Base-by-base conservation (phyloP, 2,113 vertebrate species). In the Crypturellus undulatus region DNA sequence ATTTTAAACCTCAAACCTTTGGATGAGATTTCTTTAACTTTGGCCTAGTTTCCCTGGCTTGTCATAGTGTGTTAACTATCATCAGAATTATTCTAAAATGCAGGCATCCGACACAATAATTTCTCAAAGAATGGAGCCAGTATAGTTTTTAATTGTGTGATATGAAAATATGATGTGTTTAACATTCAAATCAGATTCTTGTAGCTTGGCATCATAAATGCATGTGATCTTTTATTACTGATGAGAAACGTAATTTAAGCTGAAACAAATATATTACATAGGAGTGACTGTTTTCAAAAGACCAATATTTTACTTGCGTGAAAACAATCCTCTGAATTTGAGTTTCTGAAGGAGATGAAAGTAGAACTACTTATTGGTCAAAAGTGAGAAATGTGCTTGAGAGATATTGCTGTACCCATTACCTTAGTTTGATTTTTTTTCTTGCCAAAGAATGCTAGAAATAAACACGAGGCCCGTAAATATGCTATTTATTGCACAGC, bases 391-490 rank as follows among this genome's bases (percentile, higher is more conserved):
- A n/a, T 90, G 30, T 79, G 28, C 47, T 94, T 79, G 79, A 58
- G n/a, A 71, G 87, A 72, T 75, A 79, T 86, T 96, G 87, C 87
- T 97, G 67, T 91, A 94, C 94, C 69, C 42, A 91, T 88, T 92
- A 91, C 76, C n/a, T 95, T 94, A 87, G 54, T 96, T 95, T 87
- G 36, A 91, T 34, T 73, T 78, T 49, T 94, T 86, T n/a, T 21
- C 5, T 13, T 0, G 1, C 4, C 75, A 79, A 67, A 91, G 56
- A 88, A 93, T 83, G 84, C 65, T 87, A 43, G 72, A 36, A 93
- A 91, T 68, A 84, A 58, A 45, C 28, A 63, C 62, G 58, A 96
- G 70, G 17, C 42, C 77, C 89, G 42, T 10, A 56, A 36, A 38
- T 9, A 3, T 71, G 19, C 75, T 92, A 90, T 94, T 96, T 93